Conservation (phyloP, 2,888 invertebrate genomes). For the Scelioninae gen. 1 region DNA sequence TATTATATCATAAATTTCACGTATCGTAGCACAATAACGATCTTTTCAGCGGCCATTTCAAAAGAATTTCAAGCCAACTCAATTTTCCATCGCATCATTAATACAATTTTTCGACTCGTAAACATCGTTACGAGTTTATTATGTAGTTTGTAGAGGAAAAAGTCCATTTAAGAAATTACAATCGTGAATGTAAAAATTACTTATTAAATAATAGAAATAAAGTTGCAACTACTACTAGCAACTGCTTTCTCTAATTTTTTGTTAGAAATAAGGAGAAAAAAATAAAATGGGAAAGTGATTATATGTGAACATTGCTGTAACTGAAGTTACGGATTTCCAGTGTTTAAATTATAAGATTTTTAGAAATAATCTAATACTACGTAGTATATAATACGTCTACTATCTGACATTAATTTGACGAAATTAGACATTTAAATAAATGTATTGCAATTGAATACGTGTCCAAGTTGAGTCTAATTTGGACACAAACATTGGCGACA, state of each 20-base stretch:
- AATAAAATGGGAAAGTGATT: too few relatives aligned
- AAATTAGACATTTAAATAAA: background rate
- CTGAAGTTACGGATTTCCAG: too few relatives aligned
- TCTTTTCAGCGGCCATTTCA: constrained; percentile 18
- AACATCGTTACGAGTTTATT: constrained; percentile 20
- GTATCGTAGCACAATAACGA: constrained; percentile 38
- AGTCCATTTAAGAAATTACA: background rate
- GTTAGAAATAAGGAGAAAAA: background rate
- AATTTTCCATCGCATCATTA: constrained; percentile 17
- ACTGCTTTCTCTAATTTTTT: too few relatives aligned
- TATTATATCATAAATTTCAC: constrained; percentile 36
- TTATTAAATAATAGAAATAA: too few relatives aligned
- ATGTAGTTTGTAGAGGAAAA: background rate
- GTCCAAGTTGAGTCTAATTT: too few relatives aligned
- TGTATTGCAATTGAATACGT: background rate
- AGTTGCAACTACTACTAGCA: too few relatives aligned
- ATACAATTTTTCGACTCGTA: constrained; percentile 24
- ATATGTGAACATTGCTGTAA: too few relatives aligned
- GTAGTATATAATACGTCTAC: too few relatives aligned
- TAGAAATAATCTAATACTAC: too few relatives aligned
- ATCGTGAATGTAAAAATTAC: background rate
- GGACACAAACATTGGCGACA: constrained; percentile 35
- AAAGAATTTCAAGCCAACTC: constrained; percentile 36
- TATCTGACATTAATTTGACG: too few relatives aligned
- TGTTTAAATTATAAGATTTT: too few relatives aligned